Evolutionary conservation across 1,140 invertebrate genomes (phyloP), one percentile per base, ranked within the genome.

Genomic region (Monochamus saltuarius): DNA sequence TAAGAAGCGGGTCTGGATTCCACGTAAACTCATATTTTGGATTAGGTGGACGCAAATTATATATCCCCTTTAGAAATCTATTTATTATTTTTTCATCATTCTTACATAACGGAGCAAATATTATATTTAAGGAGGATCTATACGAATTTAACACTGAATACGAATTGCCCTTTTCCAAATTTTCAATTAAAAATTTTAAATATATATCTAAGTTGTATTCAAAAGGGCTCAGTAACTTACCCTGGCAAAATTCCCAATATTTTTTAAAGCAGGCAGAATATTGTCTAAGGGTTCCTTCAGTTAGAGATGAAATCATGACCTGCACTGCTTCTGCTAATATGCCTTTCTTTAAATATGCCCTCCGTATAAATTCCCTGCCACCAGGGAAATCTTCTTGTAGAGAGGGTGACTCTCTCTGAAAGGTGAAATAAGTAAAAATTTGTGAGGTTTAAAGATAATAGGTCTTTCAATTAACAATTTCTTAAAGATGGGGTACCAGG

Each of bases 191-290:
- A 8, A 8, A 7, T 38, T n/a, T 38, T 8, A 38, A 38, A 38
- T 8, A 7, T 38, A 7, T 38, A 38, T 38, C 37, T 8, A 38
- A 38, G n/a, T 38, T 38, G 37, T 8, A 8, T n/a, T n/a, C 37
- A 8, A 7, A n/a, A 38, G n/a, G 37, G 47, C 10, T 1, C 35
- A 29, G n/a, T 16, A 11, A 29, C 10, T 34, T 34, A 19, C n/a
- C 19, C 13, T 4, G 7, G 29, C 47, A 50, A 50, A 22, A 50
- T 50, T 29, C 9, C 47, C 47, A 50, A 8, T 14, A 50, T 19
- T 11, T 19, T 50, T 17, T 22, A 19, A 13, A 50, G n/a, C n/a
- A 13, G 7, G 17, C 14, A 8, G 8, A 9, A 8, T 50, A 50
- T 22, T 50, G 47, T 50, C 10, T 29, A 7, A 19, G 8, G 13